Evolutionary conservation across 2,888 invertebrate genomes (phyloP).

Genomic region (Drosophila monieri): DNA sequence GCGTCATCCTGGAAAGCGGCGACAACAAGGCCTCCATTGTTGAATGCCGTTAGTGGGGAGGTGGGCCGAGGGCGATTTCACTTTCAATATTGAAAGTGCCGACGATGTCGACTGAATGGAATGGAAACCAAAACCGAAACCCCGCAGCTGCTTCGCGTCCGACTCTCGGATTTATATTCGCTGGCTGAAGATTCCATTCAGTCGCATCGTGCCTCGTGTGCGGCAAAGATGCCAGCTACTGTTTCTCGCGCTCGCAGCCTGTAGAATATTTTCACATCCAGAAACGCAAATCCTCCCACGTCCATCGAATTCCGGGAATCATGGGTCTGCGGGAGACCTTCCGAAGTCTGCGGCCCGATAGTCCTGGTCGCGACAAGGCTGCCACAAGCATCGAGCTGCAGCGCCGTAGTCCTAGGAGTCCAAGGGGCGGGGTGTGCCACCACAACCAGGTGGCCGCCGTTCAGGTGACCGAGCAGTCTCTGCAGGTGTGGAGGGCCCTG

Average conservation of each 20-base stretch:
- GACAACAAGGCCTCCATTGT: constrained; percentile 3
- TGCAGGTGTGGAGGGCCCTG: constrained; percentile 88
- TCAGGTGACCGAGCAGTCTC: constrained; percentile 86
- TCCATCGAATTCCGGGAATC: not conserved
- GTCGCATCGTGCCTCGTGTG: constrained; percentile 57
- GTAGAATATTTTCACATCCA: constrained; percentile 3
- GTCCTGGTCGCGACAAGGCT: constrained; percentile 57
- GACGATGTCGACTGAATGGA: constrained; percentile 46
- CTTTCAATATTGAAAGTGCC: constrained; percentile 72
- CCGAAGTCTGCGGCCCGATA: constrained; percentile 58
- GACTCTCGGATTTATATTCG: constrained; percentile 36
- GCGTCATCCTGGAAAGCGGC: constrained; percentile 47
- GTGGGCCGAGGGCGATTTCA: constrained; percentile 1
- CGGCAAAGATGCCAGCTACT: constrained; percentile 54
- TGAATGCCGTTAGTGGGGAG: not conserved
- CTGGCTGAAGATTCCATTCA: constrained; percentile 44
- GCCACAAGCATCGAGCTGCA: constrained; percentile 68
- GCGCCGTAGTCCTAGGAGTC: constrained; percentile 57
- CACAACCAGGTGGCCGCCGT: constrained; percentile 71
- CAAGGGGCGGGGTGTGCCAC: constrained; percentile 31
- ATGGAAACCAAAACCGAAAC: constrained; percentile 49
- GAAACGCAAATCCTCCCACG: constrained; percentile 20
- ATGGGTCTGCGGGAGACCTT: constrained; percentile 76
- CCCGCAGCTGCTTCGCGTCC: constrained; percentile 35
- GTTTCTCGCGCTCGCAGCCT: constrained; percentile 7